Conservation (phyloP, 2,888 invertebrate genomes). For the Anaspis maculata region DNA sequence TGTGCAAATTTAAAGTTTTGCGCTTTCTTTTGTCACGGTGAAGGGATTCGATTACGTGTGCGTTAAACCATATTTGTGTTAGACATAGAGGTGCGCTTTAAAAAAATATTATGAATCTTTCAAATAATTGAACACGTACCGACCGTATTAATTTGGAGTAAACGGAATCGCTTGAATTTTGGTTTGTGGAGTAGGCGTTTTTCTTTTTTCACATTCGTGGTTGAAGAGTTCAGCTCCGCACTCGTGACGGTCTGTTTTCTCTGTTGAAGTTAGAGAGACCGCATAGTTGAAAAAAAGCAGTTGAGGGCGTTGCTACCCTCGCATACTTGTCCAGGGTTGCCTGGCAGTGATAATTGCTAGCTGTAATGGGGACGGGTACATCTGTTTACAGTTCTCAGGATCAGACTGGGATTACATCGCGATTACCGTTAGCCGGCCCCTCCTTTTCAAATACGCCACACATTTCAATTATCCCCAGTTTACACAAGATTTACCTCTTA, state of each 20-base stretch:
- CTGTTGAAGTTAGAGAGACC: slow-evolving; percentile 7
- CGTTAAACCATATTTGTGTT: too few relatives aligned
- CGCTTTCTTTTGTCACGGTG: slow-evolving; percentile 3
- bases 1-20: too few relatives aligned
- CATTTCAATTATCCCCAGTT: slow-evolving; percentile 13
- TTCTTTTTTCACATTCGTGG: slow-evolving; percentile 5
- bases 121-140: background rate
- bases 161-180: slow-evolving; percentile 11
- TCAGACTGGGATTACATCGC: slow-evolving; percentile 25
- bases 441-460: slow-evolving; percentile 15
- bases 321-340: slow-evolving; percentile 17
- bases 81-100: too few relatives aligned
- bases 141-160: slow-evolving; percentile 4
- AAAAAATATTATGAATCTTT: slow-evolving; percentile 4
- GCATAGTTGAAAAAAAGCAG: slow-evolving; percentile 19
- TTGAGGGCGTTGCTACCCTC: slow-evolving; percentile 16
- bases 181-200: background rate
- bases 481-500: slow-evolving; percentile 8
- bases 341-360: slow-evolving; percentile 26
- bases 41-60: slow-evolving; percentile 5
- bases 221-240: too few relatives aligned
- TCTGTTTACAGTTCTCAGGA: slow-evolving; percentile 30
- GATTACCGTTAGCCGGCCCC: slow-evolving; percentile 20
- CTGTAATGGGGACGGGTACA: slow-evolving; percentile 27
- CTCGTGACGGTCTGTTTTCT: too few relatives aligned